These are phyloP conservation scores for Thalassophryne amazonica DNA, from an alignment of 2,797 vertebrate genomes.

Conservation along the genomic window DNA sequence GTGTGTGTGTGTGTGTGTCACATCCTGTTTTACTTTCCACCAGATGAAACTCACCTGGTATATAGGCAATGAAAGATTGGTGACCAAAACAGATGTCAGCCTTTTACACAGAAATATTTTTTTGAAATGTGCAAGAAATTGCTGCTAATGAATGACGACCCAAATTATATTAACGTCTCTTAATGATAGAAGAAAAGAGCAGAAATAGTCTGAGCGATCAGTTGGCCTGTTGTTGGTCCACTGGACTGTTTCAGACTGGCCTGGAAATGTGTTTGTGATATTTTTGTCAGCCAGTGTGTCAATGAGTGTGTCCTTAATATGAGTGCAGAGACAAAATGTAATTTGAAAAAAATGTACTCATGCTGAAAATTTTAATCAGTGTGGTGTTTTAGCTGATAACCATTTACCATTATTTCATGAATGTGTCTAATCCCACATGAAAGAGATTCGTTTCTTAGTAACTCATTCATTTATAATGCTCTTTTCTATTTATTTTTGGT, in stretches of 20 bases:
- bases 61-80: constrained; percentile 8
- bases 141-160: neutral
- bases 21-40: constrained; percentile 52
- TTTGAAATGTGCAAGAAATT: constrained; percentile 4
- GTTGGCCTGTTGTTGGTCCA: no score
- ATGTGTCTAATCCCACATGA: constrained; percentile 24
- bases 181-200: constrained; percentile 5
- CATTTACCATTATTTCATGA: constrained; percentile 44
- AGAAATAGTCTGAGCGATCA: neutral
- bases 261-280: no score
- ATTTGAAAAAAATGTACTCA: constrained; percentile 30
- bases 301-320: neutral
- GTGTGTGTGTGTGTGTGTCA: constrained; percentile 21
- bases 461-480: constrained; percentile 4
- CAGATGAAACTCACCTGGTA: constrained; percentile 35
- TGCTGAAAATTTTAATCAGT: constrained; percentile 20
- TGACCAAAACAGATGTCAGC: neutral
- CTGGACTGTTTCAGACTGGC: no score
- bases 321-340: neutral
- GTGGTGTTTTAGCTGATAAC: constrained; percentile 32
- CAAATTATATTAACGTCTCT: constrained; percentile 28
- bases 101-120: neutral
- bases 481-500: constrained; percentile 9
- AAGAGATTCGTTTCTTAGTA: constrained; percentile 20
- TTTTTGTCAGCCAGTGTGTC: no score